Base-by-base conservation (phyloP, 2,888 invertebrate genomes). In the Eupithecia insigniata region DNA sequence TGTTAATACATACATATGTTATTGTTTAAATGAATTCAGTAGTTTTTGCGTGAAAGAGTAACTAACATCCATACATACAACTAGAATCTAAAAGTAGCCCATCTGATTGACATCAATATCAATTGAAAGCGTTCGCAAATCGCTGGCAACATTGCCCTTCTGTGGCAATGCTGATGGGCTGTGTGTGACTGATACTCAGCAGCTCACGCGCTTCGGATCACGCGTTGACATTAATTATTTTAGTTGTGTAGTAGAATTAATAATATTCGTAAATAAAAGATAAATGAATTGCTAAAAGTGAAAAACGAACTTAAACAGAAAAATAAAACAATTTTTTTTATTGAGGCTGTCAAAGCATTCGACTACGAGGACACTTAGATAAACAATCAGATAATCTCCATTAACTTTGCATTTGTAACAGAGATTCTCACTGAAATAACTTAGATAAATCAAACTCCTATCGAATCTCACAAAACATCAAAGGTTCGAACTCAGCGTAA, bases 401-500 rank as follows among this genome's bases (percentile, higher is more conserved):
- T 26, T 22, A 5, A 26, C n/a, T 51, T 51, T 51, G 51, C 51
- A 51, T 51, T 51, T 51, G 12, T 51, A 22, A 26, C 26, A 26
- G 55, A 26, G 2, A 55, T 55, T 55, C 26, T 55, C 26, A 10
- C 10, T n/a, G 2, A 62, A 32, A 62, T 32, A 62, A 34, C n/a
- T n/a, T 62, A 30, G 18, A 34, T 22, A 62, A 62, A 62, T 32
- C 34, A n/a, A 34, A 10, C 22, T 34, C 26, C 5, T 55, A 55
- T 55, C 6, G 18, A 32, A 26, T 55, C 22, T 62, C 46, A 32
- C 60, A 32, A 22, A 60, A 67, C 43, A 26, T 67, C 70, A 65
- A 70, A 70, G 70, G 70, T 46, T 67, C 67, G 67, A 46, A 46
- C 67, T 62, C 55, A 28, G 61, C 61, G 30, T 64, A 58, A 70